Conservation (phyloP, 2,113 vertebrate genomes). For the Dipodomys spectabilis region DNA sequence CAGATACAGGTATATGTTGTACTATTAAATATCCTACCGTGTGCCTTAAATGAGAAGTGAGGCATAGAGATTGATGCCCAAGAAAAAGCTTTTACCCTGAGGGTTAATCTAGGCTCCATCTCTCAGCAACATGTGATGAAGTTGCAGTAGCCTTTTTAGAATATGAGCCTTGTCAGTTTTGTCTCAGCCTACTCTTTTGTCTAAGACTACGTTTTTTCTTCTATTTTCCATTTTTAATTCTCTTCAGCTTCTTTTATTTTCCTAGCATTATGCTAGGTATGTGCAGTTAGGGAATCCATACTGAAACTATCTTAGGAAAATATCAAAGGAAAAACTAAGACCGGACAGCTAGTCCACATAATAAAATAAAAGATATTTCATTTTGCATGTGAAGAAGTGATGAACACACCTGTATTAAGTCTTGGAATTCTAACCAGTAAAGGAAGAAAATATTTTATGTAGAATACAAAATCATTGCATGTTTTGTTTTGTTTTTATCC, state of each 20-base stretch:
- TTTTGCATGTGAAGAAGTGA: background rate
- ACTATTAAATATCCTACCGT: background rate
- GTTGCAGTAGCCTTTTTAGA: background rate
- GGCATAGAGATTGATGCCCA: background rate
- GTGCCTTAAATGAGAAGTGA: constrained; percentile 19
- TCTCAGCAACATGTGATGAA: background rate
- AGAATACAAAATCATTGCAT: background rate
- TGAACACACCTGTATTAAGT: background rate
- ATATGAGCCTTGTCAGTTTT: background rate
- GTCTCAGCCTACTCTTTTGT: background rate
- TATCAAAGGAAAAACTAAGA: constrained; percentile 1
- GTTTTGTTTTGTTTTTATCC: background rate
- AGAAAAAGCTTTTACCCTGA: background rate
- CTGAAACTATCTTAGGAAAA: constrained; percentile 14
- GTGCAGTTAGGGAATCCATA: background rate
- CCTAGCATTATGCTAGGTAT: background rate
- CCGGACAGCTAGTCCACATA: background rate
- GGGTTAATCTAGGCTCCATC: background rate
- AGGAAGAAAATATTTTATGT: constrained; percentile 13
- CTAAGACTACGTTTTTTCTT: background rate
- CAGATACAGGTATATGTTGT: background rate
- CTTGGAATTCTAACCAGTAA: background rate
- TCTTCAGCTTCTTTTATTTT: constrained; percentile 22
- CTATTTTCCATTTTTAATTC: background rate
- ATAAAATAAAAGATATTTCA: background rate